phyloP scores from a whole-genome alignment of 2,888 invertebrate species.

The Anarsia innoxiella region DNA sequence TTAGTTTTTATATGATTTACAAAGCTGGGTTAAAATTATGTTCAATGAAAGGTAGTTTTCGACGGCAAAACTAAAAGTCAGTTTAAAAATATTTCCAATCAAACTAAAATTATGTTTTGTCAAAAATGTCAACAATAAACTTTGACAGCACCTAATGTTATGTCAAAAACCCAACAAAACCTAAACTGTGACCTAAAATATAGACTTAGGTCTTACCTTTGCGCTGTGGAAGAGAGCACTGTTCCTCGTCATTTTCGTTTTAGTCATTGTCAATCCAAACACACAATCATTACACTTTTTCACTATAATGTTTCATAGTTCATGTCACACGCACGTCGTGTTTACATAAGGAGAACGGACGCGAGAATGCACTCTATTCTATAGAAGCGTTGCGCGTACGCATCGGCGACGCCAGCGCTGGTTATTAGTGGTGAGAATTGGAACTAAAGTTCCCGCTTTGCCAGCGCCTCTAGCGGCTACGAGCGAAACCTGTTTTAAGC shows the following conservation, averaged over 20 bases:
- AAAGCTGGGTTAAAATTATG: no score
- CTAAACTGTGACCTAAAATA: no score
- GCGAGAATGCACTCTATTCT: conserved; percentile 67
- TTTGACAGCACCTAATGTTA: no score
- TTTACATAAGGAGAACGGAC: conserved; percentile 63
- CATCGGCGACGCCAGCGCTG: conserved; percentile 35
- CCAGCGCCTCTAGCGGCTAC: conserved; percentile 44
- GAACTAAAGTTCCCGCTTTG: conserved; percentile 49
- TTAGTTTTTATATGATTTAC: no score
- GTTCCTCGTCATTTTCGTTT: conserved; percentile 72
- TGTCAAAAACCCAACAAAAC: no score
- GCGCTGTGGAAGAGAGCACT: conserved; percentile 84
- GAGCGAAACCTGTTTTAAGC: conserved; percentile 29
- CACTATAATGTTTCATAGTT: conserved; percentile 48
- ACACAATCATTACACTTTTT: conserved; percentile 45
- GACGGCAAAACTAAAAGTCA: no score
- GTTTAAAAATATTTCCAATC: no score
- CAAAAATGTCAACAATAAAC: no score
- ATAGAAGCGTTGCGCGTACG: conserved; percentile 33
- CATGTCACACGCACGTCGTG: conserved; percentile 42
- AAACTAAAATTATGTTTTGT: no score
- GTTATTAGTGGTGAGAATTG: conserved; percentile 38
- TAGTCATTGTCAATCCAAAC: conserved; percentile 61
- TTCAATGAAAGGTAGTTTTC: no score
- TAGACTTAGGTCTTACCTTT: conserved; percentile 75